phyloP scores from a whole-genome alignment of 1,140 invertebrate genomes.

The Cardiocondyla obscurior region DNA sequence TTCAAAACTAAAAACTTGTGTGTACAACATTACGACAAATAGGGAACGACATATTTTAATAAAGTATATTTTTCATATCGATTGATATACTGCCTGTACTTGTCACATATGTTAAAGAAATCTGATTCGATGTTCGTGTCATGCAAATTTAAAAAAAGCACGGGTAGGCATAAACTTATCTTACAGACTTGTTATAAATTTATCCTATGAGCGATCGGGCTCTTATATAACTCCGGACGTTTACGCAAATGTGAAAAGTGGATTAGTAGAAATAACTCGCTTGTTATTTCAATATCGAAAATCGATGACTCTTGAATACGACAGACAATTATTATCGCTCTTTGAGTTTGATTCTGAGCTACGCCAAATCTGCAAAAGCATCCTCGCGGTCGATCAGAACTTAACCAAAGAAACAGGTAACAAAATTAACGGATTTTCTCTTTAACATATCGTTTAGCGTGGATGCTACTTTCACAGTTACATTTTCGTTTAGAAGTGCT shows the following conservation, averaged over 20 bases:
- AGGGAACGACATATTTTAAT: slow-evolving; percentile 64
- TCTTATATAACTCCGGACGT: slow-evolving; percentile 16
- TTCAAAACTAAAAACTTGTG: slow-evolving; percentile 36
- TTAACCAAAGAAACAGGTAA: not conserved
- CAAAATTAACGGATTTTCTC: not conserved
- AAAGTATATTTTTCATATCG: slow-evolving; percentile 68
- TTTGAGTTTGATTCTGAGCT: slow-evolving; percentile 39
- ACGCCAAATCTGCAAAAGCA: slow-evolving; percentile 3
- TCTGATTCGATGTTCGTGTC: slow-evolving; percentile 41
- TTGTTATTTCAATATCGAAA: slow-evolving; percentile 30
- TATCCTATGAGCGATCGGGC: slow-evolving; percentile 15
- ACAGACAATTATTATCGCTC: slow-evolving; percentile 26
- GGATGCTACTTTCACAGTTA: slow-evolving; percentile 37
- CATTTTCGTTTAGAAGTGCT: slow-evolving; percentile 47
- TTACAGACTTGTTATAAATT: slow-evolving; percentile 30
- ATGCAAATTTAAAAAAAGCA: slow-evolving; percentile 22
- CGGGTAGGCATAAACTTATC: slow-evolving; percentile 20
- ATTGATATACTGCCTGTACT: slow-evolving; percentile 62
- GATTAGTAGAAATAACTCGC: slow-evolving; percentile 18
- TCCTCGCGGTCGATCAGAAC: not conserved
- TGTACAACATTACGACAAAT: slow-evolving; percentile 54
- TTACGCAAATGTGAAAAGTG: not conserved
- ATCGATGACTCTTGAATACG: slow-evolving; percentile 17
- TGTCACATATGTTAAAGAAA: slow-evolving; percentile 54
- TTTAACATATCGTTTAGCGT: not conserved